Percentiles rank a stretch among this genome's conserved stretches.
phyloP scores from a whole-genome alignment of 2,888 invertebrate species.

The Abscondita cerata region DNA sequence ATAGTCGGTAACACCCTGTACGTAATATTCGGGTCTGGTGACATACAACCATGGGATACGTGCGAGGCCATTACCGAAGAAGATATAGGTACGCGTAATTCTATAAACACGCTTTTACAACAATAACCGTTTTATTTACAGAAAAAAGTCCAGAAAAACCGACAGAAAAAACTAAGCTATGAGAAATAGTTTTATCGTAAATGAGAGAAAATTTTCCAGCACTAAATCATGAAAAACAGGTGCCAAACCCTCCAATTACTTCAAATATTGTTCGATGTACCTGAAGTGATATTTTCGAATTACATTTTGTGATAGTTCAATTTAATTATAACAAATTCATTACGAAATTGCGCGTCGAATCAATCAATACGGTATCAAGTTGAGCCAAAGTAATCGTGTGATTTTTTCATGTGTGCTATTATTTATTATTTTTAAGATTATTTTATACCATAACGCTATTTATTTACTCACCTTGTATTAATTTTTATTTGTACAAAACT shows the following conservation, averaged over 20 bases:
- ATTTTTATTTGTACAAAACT: no score
- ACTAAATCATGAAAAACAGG: not conserved
- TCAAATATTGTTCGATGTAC: not conserved
- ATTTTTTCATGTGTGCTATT: no score
- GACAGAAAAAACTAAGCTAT: not conserved
- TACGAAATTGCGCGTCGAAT: no score
- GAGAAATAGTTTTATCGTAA: no score
- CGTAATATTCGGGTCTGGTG: slow-evolving; percentile 70
- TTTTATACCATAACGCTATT: no score
- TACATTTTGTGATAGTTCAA: no score
- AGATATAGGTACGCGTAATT: not conserved
- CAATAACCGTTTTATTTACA: not conserved
- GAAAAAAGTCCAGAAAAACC: slow-evolving; percentile 5
- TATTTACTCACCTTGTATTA: no score
- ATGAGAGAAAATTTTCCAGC: no score
- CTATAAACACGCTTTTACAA: not conserved
- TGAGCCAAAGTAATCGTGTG: no score
- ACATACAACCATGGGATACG: slow-evolving; percentile 73
- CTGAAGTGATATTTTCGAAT: not conserved
- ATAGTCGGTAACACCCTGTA: slow-evolving; percentile 74
- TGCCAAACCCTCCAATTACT: not conserved
- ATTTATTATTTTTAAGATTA: no score
- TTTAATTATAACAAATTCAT: no score
- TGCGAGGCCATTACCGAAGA: slow-evolving; percentile 3
- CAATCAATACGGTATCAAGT: no score